Base-by-base conservation (phyloP, 2,113 vertebrate genomes). In the Chrysochloris asiatica region DNA sequence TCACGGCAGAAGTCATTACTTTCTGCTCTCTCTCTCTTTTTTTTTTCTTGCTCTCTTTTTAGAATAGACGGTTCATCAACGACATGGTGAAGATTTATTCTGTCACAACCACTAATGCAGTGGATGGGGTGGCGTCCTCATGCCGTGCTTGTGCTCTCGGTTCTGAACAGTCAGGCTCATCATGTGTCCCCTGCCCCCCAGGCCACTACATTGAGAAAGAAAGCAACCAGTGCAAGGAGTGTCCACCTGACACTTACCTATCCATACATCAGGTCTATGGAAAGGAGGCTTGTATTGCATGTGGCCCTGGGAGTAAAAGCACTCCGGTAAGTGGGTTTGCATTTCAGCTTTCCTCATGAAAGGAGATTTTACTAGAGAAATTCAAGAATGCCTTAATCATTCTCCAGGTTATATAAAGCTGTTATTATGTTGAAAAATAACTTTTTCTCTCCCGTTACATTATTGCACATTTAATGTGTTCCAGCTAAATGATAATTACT, bases 21-120 rank as follows among this genome's bases (percentile, higher is more conserved):
- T 84, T 94, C 45, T 95, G 30, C 78, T 97, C n/a, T n/a, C n/a
- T n/a, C 87, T 97, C 43, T 33, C 95, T 97, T 61, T 97, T n/a
- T n/a, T n/a, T n/a, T n/a, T n/a, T n/a, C n/a, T n/a, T n/a, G n/a
- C n/a, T n/a, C 87, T 97, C 43, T 33, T 95, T 97, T 61, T 97
- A 99, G 99, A 97, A 97, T 84, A 99, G 98, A 86, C 98, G 96
- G 83, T 97, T 98, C 95, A 96, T 98, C 94, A 98, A 98, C 41
- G 99, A 99, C 38, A 92, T 99, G 93, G 99, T 98, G 28, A 98
- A 99, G 95, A 99, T 99, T 96, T 99, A 98, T 98, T 99, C 98
- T 80, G 98, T 99, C 96, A 97, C 96, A 0, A 98, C 99, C 85
- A 99, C 97, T 73, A 99, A 99, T 0, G 99, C 98, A 0, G 96